These are phyloP conservation scores for Ernsta delagoae DNA, from an alignment of 2,888 invertebrate genomes.

Conservation along the genomic window DNA sequence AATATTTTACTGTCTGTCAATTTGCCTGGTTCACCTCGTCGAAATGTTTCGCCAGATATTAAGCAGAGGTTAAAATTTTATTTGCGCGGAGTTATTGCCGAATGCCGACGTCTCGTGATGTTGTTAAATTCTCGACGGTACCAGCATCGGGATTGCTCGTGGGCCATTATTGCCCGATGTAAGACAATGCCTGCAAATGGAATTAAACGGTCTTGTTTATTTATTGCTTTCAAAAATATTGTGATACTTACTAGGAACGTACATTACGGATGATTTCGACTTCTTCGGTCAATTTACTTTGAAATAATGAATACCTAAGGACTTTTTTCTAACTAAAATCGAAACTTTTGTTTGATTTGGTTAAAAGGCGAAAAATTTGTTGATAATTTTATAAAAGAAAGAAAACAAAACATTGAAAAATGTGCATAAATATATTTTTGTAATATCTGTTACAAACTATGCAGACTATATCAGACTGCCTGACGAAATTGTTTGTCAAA, in stretches of 20 bases:
- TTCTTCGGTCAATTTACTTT: not conserved
- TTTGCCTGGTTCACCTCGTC: constrained; percentile 68
- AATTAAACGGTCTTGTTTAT: constrained; percentile 63
- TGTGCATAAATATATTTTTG: not conserved
- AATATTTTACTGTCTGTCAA: constrained; percentile 85
- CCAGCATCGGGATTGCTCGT: constrained; percentile 56
- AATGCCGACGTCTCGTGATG: constrained; percentile 62
- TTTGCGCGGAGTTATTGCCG: constrained; percentile 73
- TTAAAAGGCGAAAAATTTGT: too few species aligned
- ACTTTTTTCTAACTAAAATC: too few species aligned
- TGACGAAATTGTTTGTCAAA: constrained; percentile 14
- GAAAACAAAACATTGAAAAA: too few species aligned
- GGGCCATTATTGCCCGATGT: constrained; percentile 68
- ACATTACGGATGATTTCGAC: not conserved
- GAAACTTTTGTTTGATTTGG: too few species aligned
- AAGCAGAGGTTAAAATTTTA: constrained; percentile 83
- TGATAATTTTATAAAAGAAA: too few species aligned
- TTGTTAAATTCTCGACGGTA: constrained; percentile 65
- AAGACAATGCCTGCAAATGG: constrained; percentile 76
- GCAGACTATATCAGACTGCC: not conserved
- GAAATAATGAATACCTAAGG: not conserved
- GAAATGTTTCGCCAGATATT: constrained; percentile 75
- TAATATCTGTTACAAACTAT: not conserved
- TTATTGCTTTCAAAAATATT: constrained; percentile 59
- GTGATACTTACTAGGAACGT: constrained; percentile 17